Base-by-base conservation (phyloP, 1,140 invertebrate genomes). In the Eubasilissa regina region DNA sequence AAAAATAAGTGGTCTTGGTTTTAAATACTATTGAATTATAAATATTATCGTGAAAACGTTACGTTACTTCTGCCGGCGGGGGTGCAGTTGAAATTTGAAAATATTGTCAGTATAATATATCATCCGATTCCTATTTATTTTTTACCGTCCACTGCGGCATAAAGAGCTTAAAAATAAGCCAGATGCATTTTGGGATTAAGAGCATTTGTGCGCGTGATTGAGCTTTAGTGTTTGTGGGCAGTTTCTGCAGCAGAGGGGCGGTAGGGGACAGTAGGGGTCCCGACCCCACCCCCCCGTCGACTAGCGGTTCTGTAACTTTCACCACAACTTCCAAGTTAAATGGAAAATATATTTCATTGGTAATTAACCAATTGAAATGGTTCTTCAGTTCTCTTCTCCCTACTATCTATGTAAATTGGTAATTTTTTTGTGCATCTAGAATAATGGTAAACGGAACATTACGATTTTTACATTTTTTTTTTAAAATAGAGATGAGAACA, bases 161-260 rank as follows among this genome's bases (percentile, higher is more conserved):
- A 60, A n/a, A 51, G 77, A 53, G 68, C 77, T 78, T 73, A 73
- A 78, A 77, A 78, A 78, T 78, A 78, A 78, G 77, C 77, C 77
- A 78, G 77, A 78, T 78, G 77, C 77, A 78, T 78, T 78, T 73
- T 47, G 43, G 77, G 77, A 78, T 78, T 78, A 78, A 78, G 68
- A 48, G 77, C 77, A 78, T 78, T 78, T 62, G 77, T 72, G 68
- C 68, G 77, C 77, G 43, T 78, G 66, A 78, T 78, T 78, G 77
- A 74, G 68, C 77, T 73, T 62, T 74, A 68, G 77, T 60, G 68
- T 73, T 78, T 44, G 76, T 47, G 62, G 76, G 35, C 25, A 51
- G 64, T 58, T 43, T 66, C 62, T 64, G 70, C 70, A 58, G n/a
- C 45, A 47, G 44, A 8, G 58, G 17, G 21, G 17, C 11, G 35